Evolutionary conservation across 2,113 vertebrate genomes (phyloP).

Genomic region (Crotalus viridis): DNA sequence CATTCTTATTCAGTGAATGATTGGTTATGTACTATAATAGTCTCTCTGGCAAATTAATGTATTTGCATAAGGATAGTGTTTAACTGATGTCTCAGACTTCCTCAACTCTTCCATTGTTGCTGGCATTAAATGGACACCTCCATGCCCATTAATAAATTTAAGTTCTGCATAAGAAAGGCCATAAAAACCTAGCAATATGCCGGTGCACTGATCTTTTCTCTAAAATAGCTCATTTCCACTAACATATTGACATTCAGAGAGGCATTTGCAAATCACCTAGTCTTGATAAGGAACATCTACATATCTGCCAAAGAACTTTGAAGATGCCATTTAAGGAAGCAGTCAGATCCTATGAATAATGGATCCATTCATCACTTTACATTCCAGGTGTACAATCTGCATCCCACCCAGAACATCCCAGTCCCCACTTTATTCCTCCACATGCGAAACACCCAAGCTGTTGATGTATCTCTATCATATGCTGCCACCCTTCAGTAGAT

Average conservation of each 20-base stretch:
- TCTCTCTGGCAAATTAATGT: slow-evolving; percentile 54
- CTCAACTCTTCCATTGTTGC: slow-evolving; percentile 40
- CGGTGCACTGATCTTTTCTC: not conserved
- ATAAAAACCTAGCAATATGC: not conserved
- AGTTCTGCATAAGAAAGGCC: not conserved
- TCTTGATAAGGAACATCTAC: not conserved
- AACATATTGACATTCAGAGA: not conserved
- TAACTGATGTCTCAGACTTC: slow-evolving; percentile 38
- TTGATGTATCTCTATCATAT: not conserved
- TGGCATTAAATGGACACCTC: slow-evolving; percentile 41
- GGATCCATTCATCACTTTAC: not conserved
- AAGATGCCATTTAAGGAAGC: not conserved
- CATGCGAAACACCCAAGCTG: not conserved
- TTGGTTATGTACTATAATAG: slow-evolving; percentile 49
- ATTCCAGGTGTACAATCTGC: not conserved
- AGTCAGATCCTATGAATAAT: not conserved
- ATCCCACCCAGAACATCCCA: not conserved
- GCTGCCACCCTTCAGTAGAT: not conserved
- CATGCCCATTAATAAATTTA: slow-evolving; percentile 48
- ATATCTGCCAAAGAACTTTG: not conserved
- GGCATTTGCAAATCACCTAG: not conserved
- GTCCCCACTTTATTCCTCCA: not conserved
- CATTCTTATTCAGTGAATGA: slow-evolving; percentile 46
- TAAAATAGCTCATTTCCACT: not conserved
- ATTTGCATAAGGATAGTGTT: slow-evolving; percentile 47